Percentiles rank a stretch among this genome's conserved stretches.
phyloP scores from a whole-genome alignment of 2,113 vertebrate genomes.

The Gymnarchus niloticus region DNA sequence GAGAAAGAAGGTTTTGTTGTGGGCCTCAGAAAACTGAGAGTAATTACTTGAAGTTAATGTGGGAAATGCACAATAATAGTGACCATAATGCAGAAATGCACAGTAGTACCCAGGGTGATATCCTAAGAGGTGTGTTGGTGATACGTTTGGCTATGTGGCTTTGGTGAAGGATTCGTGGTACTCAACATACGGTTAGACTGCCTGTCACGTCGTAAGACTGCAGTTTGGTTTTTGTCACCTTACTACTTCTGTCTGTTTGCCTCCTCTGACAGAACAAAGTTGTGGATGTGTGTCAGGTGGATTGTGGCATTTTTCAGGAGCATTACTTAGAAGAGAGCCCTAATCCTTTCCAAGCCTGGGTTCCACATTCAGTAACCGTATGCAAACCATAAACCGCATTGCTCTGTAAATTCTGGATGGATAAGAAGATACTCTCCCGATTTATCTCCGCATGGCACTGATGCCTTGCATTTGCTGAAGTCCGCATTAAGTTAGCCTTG shows the following conservation, averaged over 20 bases:
- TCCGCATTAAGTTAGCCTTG: not conserved
- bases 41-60: conserved; percentile 9
- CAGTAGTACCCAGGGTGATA: too few species aligned
- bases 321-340: not conserved
- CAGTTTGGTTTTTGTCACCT: not conserved
- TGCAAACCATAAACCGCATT: not conserved
- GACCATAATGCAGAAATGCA: not conserved
- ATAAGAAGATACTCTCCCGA: not conserved
- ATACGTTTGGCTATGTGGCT: not conserved
- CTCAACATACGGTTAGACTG: not conserved
- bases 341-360: not conserved
- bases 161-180: not conserved
- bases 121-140: not conserved
- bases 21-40: conserved; percentile 12
- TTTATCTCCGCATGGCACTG: not conserved
- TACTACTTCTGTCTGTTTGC: not conserved
- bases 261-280: not conserved
- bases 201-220: not conserved
- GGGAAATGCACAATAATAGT: not conserved
- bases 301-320: not conserved
- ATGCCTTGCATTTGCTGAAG: not conserved
- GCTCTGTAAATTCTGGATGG: not conserved
- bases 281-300: not conserved
- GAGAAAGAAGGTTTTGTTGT: conserved; percentile 9
- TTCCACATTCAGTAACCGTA: not conserved